Evolutionary conservation across 2,888 invertebrate genomes (phyloP), one percentile per base, ranked within the genome.

Genomic region (Panopea generosa): DNA sequence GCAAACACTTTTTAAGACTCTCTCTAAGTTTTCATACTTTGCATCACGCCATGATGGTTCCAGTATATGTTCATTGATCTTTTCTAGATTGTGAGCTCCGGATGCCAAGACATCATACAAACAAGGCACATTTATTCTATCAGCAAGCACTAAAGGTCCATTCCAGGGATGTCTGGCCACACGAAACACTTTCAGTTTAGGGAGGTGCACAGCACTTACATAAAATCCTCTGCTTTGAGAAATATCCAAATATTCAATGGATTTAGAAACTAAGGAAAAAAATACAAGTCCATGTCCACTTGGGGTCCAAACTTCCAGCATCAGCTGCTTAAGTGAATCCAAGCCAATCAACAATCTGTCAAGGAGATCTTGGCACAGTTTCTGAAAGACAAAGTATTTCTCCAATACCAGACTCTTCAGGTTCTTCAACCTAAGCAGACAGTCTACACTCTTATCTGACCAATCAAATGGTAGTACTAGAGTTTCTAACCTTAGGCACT

Each of bases 381-480:
- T 84, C 77, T 90, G 89, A 80, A 89, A 88, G 43, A 90, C 89
- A 77, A 87, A 90, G 71, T 90, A 90, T 71, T 90, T 90, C 70
- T 90, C 90, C 40, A 92, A 81, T 14, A 90, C 90, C 11, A 92
- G 82, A 59, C 83, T 87, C 9, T 82, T 82, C 50, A 92, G 68
- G 60, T 82, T 83, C 66, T 84, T 84, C 53, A 92, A 83, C 11
- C 88, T 77, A n/a, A 84, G 77, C 27, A 92, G 73, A 69, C 85
- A 86, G 47, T 87, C 71, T 3, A 92, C 85, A 26, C 90, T 89
- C 29, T 78, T 83, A n/a, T 85, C 84, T 2, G 89, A 87, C 92
- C 92, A 92, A 73, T 91, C 91, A 83, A 92, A 92, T 16, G 92
- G 92, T 71, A 92, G 70, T 29, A 90, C 84, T 14, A 92, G 83